Percentiles rank a stretch among this genome's conserved stretches.
phyloP scores from a whole-genome alignment of 1,140 invertebrate species.

The Aphelinus certus region DNA sequence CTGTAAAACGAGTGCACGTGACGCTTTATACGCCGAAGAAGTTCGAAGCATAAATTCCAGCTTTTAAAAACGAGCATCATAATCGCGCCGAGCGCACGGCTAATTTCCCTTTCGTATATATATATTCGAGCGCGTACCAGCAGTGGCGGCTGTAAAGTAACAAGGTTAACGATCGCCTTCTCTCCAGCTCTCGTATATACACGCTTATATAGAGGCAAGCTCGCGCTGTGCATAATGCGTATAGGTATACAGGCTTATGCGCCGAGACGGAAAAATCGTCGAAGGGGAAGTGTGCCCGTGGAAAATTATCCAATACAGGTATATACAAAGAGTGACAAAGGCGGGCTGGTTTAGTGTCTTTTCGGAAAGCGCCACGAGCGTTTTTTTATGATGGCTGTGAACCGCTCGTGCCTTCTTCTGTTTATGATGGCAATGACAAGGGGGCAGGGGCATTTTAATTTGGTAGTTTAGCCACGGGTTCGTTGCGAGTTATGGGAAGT shows the following conservation, averaged over 20 bases:
- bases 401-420: too few species aligned
- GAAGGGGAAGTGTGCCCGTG: background rate
- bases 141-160: conserved; percentile 12
- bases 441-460: too few species aligned
- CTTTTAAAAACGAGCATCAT: conserved; percentile 18
- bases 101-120: conserved; percentile 23
- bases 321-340: background rate
- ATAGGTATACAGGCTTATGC: background rate
- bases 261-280: background rate
- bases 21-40: background rate
- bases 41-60: conserved; percentile 2
- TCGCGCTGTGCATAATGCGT: background rate
- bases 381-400: too few species aligned
- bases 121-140: conserved; percentile 7
- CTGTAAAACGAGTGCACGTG: background rate
- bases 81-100: background rate
- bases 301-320: background rate
- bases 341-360: background rate
- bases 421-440: too few species aligned
- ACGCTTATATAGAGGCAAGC: background rate
- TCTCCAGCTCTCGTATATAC: conserved; percentile 3
- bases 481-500: too few species aligned
- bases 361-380: background rate
- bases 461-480: too few species aligned
- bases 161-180: conserved; percentile 27